These are phyloP conservation scores for Echeneis naucrates DNA, from an alignment of 2,797 vertebrate species.

Conservation along the genomic window DNA sequence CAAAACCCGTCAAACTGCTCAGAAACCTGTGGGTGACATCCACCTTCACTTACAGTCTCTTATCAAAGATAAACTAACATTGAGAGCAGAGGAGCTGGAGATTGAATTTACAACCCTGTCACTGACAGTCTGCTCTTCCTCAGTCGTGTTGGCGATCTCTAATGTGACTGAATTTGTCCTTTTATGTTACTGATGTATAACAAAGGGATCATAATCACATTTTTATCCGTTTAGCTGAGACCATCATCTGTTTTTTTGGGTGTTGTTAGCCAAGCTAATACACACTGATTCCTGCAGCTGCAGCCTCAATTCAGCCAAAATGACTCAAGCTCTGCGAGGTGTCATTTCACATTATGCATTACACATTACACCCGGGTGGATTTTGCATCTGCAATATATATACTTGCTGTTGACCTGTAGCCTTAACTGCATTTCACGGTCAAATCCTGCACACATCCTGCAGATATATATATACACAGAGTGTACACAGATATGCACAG, in stretches of 20 bases:
- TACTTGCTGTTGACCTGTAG: not conserved
- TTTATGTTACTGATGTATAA: not conserved
- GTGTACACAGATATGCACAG: not conserved
- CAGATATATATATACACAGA: no score
- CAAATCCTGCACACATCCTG: slow-evolving; percentile 3
- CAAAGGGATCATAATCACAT: slow-evolving; percentile 16
- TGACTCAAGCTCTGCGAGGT: not conserved
- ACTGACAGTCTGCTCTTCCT: not conserved
- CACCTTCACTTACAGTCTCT: no score
- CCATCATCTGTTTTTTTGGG: no score
- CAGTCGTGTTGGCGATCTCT: not conserved
- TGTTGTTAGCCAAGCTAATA: not conserved
- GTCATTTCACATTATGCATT: slow-evolving; percentile 8
- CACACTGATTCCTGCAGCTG: not conserved
- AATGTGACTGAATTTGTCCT: not conserved
- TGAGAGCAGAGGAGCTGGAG: not conserved
- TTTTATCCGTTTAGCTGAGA: not conserved
- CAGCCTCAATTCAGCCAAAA: not conserved
- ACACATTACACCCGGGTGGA: slow-evolving; percentile 18
- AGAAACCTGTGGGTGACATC: no score
- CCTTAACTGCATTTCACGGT: slow-evolving; percentile 32
- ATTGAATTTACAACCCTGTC: not conserved
- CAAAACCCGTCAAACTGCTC: no score
- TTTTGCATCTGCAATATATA: slow-evolving; percentile 15
- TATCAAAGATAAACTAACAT: not conserved